Conservation (phyloP, 2,113 vertebrate species). For the Chitala chitala region DNA sequence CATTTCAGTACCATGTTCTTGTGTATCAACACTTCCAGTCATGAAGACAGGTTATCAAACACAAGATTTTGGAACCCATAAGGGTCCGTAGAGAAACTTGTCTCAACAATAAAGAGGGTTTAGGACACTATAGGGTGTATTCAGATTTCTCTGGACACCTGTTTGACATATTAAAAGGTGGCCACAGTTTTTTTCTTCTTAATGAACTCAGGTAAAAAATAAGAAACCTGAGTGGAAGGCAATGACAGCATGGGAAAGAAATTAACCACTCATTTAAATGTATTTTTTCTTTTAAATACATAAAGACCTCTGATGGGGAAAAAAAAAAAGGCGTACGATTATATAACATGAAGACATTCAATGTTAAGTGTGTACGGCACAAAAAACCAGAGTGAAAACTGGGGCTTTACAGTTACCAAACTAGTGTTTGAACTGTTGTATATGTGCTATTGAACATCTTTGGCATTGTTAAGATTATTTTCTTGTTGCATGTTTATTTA, state of each 20-base stretch:
- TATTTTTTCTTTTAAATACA: conserved; percentile 18
- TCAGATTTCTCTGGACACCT: not conserved
- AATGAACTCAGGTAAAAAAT: not conserved
- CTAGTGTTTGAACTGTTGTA: conserved; percentile 25
- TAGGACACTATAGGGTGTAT: not conserved
- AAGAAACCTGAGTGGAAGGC: not conserved
- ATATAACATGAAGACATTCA: not conserved
- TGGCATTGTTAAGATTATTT: conserved; percentile 22
- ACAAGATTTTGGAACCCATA: not conserved
- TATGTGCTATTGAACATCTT: conserved; percentile 9
- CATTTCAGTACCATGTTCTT: not conserved
- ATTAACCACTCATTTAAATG: not conserved
- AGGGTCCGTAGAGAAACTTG: not conserved
- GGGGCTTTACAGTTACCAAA: conserved; percentile 19
- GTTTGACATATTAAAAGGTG: not conserved
- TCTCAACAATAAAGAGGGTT: not conserved
- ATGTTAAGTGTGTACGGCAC: conserved; percentile 13
- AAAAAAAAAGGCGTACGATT: not conserved
- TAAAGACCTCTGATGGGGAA: not conserved
- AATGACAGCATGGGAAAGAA: not conserved
- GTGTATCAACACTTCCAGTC: not conserved
- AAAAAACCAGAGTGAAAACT: conserved; percentile 22
- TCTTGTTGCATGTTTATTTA: conserved; percentile 21
- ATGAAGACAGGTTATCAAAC: not conserved
- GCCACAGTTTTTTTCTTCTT: not conserved